Conservation (phyloP, 2,888 invertebrate species). For the Esperia sulphurella region DNA sequence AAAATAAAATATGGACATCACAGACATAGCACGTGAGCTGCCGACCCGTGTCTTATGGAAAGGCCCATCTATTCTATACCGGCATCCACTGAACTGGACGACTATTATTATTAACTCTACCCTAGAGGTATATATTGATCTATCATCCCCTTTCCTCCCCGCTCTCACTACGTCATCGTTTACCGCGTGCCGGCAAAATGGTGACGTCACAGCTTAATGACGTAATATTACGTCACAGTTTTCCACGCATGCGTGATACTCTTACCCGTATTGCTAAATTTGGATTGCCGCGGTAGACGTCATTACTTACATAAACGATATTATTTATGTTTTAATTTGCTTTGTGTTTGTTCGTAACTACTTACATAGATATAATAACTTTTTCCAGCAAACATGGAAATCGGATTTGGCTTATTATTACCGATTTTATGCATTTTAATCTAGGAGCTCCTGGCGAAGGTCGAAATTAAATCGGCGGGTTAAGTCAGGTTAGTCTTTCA, state of each 20-base stretch:
- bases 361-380: too few relatives aligned
- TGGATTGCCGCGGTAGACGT: conserved; percentile 29
- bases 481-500: too few relatives aligned
- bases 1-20: conserved; percentile 29
- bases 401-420: too few relatives aligned
- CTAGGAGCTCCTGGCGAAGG: too few relatives aligned
- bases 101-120: conserved; percentile 39
- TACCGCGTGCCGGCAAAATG: conserved; percentile 30
- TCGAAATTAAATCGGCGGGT: too few relatives aligned
- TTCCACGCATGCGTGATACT: conserved; percentile 51
- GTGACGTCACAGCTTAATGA: conserved; percentile 55
- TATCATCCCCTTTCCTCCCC: conserved; percentile 23
- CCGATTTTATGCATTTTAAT: too few relatives aligned
- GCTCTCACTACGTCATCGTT: conserved; percentile 57
- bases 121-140: conserved; percentile 45
- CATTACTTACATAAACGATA: conserved; percentile 16
- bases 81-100: conserved; percentile 52
- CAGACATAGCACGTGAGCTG: conserved; percentile 49
- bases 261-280: conserved; percentile 26
- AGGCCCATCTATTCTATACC: conserved; percentile 44
- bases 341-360: too few relatives aligned
- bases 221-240: conserved; percentile 48
- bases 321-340: neutral
- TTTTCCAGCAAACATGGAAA: too few relatives aligned
- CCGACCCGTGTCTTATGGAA: conserved; percentile 58